A percentile compares a stretch with the other conserved stretches of the same genome.
These are phyloP conservation scores for Pipra filicauda DNA, from an alignment of 2,113 vertebrate genomes.

Conservation along the genomic window DNA sequence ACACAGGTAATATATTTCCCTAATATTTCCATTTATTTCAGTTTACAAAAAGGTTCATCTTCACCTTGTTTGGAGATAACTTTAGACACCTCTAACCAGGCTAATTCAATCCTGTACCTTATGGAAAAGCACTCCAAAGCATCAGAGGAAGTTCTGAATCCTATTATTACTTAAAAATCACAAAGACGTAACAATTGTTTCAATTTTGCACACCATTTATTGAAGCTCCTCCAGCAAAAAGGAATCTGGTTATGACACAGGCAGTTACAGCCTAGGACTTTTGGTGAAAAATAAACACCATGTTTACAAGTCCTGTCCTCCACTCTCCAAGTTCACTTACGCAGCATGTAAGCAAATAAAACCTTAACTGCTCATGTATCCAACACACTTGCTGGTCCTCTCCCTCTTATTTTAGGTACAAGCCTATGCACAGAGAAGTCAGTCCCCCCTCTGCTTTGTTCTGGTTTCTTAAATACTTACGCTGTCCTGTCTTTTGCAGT, in stretches of 20 bases:
- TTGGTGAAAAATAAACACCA: not conserved
- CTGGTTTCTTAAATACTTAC: not conserved
- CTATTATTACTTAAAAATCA: not conserved
- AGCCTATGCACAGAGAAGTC: not conserved
- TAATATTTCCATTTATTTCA: not conserved
- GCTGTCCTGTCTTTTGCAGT: not conserved
- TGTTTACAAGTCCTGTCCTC: not conserved
- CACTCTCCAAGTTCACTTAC: not conserved
- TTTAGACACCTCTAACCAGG: not conserved
- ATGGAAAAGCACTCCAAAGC: not conserved
- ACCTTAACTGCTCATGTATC: not conserved
- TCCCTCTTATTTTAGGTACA: not conserved
- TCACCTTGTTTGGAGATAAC: not conserved
- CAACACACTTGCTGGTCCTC: rapidly evolving
- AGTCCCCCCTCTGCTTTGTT: not conserved
- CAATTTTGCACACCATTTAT: not conserved
- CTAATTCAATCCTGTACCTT: not conserved
- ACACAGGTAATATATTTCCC: not conserved
- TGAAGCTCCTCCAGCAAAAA: not conserved
- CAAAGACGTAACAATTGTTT: not conserved
- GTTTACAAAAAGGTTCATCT: not conserved
- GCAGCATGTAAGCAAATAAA: not conserved
- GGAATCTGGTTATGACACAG: not conserved
- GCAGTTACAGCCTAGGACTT: not conserved
- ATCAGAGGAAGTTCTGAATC: not conserved